Percentiles rank a stretch among this genome's conserved stretches.
Conservation (phyloP, 2,888 invertebrate genomes). For the Phengaris alcon region DNA sequence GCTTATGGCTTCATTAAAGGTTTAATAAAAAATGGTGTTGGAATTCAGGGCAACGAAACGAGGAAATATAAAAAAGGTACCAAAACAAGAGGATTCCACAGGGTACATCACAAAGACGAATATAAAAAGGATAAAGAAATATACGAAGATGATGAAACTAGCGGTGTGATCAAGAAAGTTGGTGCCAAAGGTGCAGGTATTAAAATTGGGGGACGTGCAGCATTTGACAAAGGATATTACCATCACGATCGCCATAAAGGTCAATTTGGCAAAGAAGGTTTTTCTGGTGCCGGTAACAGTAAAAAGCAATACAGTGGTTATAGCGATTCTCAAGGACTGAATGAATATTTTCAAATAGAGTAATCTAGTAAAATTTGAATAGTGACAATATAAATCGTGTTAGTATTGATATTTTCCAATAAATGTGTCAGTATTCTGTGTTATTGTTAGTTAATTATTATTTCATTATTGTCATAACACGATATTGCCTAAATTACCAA, state of each 20-base stretch:
- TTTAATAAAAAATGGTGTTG: slow-evolving; percentile 59
- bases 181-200: slow-evolving; percentile 72
- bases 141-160: slow-evolving; percentile 77
- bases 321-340: slow-evolving; percentile 67
- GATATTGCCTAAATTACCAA: too few species aligned
- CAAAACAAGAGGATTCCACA: slow-evolving; percentile 79
- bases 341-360: slow-evolving; percentile 53
- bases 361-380: slow-evolving; percentile 19
- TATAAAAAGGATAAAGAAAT: slow-evolving; percentile 80
- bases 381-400: slow-evolving; percentile 35
- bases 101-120: slow-evolving; percentile 80
- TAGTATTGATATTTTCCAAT: too few species aligned
- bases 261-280: slow-evolving; percentile 69
- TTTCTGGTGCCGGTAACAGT: slow-evolving; percentile 71
- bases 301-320: slow-evolving; percentile 72
- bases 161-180: slow-evolving; percentile 70
- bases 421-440: background rate
- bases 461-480: too few species aligned
- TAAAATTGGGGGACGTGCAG: slow-evolving; percentile 64
- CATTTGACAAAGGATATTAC: slow-evolving; percentile 58
- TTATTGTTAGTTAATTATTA: background rate
- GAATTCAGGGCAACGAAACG: slow-evolving; percentile 63
- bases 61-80: slow-evolving; percentile 76
- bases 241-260: slow-evolving; percentile 67
- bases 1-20: slow-evolving; percentile 64